phyloP scores from a whole-genome alignment of 1,140 invertebrate genomes.

The Drosophila aff. region DNA sequence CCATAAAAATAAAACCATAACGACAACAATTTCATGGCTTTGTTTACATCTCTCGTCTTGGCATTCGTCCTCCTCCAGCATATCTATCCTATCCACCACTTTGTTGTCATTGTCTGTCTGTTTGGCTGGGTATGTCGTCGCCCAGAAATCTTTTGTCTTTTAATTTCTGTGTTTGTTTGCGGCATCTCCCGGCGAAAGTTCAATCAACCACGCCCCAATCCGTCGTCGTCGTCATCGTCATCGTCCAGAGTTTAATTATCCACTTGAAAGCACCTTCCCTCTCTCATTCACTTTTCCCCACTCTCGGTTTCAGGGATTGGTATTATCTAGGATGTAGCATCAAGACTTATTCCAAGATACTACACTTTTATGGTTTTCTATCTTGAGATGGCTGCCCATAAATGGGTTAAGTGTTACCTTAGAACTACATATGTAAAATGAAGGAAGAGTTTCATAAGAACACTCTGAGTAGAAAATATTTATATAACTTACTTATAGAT shows the following conservation, averaged over 20 bases:
- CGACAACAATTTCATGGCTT: constrained; percentile 74
- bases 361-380: constrained; percentile 4
- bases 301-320: not conserved
- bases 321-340: constrained; percentile 1
- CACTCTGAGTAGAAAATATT: no score
- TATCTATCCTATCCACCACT: constrained; percentile 10
- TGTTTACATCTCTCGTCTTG: constrained; percentile 61
- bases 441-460: not conserved
- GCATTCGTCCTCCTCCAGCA: not conserved
- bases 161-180: constrained; percentile 15
- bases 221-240: constrained; percentile 10
- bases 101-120: not conserved
- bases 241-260: constrained; percentile 63
- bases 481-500: not conserved
- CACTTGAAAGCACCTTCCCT: constrained; percentile 55
- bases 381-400: not conserved
- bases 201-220: constrained; percentile 52
- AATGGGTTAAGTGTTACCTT: constrained; percentile 1
- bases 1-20: constrained; percentile 61
- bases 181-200: constrained; percentile 44
- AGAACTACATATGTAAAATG: not conserved
- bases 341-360: constrained; percentile 2
- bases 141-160: constrained; percentile 19
- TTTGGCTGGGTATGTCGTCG: not conserved
- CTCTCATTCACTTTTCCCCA: constrained; percentile 4